Percentiles rank a stretch among this genome's conserved stretches.
These are phyloP conservation scores for Poeciliopsis prolifica DNA, from an alignment of 2,113 vertebrate species.

Conservation along the genomic window DNA sequence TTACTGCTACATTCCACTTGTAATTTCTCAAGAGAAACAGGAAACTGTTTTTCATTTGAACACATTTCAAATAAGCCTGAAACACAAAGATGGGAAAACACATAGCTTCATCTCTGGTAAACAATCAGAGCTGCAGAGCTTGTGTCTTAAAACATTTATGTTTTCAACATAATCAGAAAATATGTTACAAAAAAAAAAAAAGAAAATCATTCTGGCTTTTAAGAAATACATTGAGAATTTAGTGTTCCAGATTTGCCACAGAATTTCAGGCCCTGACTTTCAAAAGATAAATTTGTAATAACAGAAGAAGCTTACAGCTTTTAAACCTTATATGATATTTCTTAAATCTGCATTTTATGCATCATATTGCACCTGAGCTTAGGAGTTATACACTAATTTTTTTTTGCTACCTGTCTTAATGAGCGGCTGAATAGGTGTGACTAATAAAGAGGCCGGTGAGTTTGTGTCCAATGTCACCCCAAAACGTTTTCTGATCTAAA, in stretches of 20 bases:
- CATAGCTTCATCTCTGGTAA: too few species aligned
- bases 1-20: neutral
- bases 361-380: neutral
- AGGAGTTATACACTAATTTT: neutral
- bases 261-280: neutral
- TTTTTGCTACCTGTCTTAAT: too few species aligned
- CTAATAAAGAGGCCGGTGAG: neutral
- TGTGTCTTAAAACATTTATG: neutral
- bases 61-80: neutral
- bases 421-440: too few species aligned
- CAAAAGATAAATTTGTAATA: neutral
- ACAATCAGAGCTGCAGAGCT: too few species aligned
- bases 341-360: too few species aligned
- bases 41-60: neutral
- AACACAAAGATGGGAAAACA: too few species aligned
- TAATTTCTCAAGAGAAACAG: neutral
- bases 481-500: neutral
- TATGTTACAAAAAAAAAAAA: neutral
- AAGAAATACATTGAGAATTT: too few species aligned
- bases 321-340: neutral
- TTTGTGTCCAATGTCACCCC: neutral
- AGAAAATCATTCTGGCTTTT: neutral
- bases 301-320: too few species aligned
- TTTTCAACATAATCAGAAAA: neutral
- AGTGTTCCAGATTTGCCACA: too few species aligned